Evolutionary conservation across 1,140 invertebrate species (phyloP).

Genomic region (Calliphora vicina): DNA sequence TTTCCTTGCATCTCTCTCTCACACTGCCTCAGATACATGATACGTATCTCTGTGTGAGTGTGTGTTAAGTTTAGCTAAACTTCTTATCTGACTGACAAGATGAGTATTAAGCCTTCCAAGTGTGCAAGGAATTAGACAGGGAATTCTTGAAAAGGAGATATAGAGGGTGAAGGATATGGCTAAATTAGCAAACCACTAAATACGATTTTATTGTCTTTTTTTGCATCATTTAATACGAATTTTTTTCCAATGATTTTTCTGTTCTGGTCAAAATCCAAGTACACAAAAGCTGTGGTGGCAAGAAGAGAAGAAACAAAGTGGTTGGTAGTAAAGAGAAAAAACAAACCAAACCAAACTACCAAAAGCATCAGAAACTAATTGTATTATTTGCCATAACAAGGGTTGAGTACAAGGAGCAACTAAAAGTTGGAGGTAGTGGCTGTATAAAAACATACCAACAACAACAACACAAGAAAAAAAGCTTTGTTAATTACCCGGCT

Average conservation of each 20-base stretch:
- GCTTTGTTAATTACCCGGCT: slow-evolving; percentile 27
- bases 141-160: not conserved
- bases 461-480: not conserved
- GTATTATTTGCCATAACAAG: slow-evolving; percentile 31
- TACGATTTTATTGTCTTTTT: slow-evolving; percentile 27
- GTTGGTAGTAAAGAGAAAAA: not conserved
- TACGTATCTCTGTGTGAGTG: not conserved
- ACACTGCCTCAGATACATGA: no score
- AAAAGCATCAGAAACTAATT: slow-evolving; percentile 32
- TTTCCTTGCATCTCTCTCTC: not conserved
- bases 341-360: not conserved
- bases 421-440: not conserved
- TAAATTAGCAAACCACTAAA: slow-evolving; percentile 33
- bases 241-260: slow-evolving; percentile 4
- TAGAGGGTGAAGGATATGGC: not conserved
- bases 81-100: slow-evolving; percentile 6
- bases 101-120: slow-evolving; percentile 14
- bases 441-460: not conserved
- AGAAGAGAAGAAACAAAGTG: not conserved
- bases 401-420: not conserved
- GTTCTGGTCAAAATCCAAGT: not conserved
- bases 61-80: not conserved
- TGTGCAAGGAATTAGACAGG: not conserved
- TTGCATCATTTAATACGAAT: slow-evolving; percentile 32
- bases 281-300: not conserved